These are phyloP conservation scores for Cyclargus thomasi DNA, from an alignment of 1,140 invertebrate species.

Conservation along the genomic window DNA sequence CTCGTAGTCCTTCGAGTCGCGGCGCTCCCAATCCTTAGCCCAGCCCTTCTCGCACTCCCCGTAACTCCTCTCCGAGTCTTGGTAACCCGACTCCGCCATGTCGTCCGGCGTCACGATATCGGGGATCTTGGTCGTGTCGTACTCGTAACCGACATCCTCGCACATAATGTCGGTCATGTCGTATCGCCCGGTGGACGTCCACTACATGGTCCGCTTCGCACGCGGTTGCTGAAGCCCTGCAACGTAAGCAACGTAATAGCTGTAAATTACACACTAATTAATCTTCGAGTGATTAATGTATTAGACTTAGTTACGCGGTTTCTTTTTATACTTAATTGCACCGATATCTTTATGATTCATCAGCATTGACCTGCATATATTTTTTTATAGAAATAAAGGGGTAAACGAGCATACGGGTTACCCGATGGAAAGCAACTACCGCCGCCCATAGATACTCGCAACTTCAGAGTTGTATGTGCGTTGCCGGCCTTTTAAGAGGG, in stretches of 20 bases:
- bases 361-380: not conserved
- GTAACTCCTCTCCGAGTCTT: slow-evolving; percentile 59
- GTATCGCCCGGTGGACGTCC: slow-evolving; percentile 34
- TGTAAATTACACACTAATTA: not conserved
- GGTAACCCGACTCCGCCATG: slow-evolving; percentile 64
- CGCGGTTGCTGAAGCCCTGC: slow-evolving; percentile 48
- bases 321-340: not conserved
- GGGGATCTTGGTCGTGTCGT: slow-evolving; percentile 58
- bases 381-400: no score
- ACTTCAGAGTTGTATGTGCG: no score
- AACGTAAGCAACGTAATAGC: slow-evolving; percentile 32
- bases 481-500: no score
- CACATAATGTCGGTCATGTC: slow-evolving; percentile 56
- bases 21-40: not conserved
- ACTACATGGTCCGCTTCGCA: slow-evolving; percentile 55
- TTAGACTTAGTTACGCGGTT: not conserved
- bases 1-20: slow-evolving; percentile 5
- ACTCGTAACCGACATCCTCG: slow-evolving; percentile 61
- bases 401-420: no score
- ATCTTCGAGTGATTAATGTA: not conserved
- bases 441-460: no score
- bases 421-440: no score
- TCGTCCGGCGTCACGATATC: slow-evolving; percentile 64
- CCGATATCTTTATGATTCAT: not conserved
- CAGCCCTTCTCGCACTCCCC: slow-evolving; percentile 36